Evolutionary conservation across 2,888 invertebrate species (phyloP), one percentile per base, ranked within the genome.

Genomic region (Diplolepis rosae): DNA sequence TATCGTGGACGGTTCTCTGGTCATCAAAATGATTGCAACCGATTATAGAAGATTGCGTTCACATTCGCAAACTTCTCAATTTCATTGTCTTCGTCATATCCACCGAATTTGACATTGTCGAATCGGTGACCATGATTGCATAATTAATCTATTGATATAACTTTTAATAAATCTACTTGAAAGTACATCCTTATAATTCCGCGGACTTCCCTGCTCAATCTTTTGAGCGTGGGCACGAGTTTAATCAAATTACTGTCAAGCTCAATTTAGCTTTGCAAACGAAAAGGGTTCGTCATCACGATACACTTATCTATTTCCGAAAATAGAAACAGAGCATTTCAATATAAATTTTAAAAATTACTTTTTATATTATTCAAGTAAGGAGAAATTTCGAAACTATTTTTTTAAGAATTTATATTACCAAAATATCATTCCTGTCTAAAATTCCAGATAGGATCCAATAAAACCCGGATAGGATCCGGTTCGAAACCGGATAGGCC

Each of bases 21-120:
- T 87, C 85, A 87, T 85, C 84, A 85, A 81, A 84, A 87, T 88
- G 85, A 88, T 88, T 87, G 85, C 82, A 75, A 78, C 79, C 82
- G 87, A 87, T 88, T 88, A 86, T 61, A 42, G 77, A 82, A 84
- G 83, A 86, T 88, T 87, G 83, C 87, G 84, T 87, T 86, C 85
- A 80, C 83, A 80, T 80, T 82, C 79, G 79, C 80, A 75, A 76
- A 73, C 76, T 73, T 77, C 74, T 71, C 71, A 72, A 50, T 65
- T 61, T 65, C 68, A 65, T 74, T 70, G 66, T 69, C 66, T 73
- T 76, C 74, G 65, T 73, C 73, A 70, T 72, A 70, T 30, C 68
- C 61, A 39, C 6, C 24, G 39, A 61, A 39, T 61, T 61, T n/a
- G 24, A 35, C 61, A 61, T 61, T 35, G 61, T 39, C 61, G n/a